Evolutionary conservation across 2,797 vertebrate species (phyloP), one percentile per base, ranked within the genome.

Genomic region (Holocentrus rufus): DNA sequence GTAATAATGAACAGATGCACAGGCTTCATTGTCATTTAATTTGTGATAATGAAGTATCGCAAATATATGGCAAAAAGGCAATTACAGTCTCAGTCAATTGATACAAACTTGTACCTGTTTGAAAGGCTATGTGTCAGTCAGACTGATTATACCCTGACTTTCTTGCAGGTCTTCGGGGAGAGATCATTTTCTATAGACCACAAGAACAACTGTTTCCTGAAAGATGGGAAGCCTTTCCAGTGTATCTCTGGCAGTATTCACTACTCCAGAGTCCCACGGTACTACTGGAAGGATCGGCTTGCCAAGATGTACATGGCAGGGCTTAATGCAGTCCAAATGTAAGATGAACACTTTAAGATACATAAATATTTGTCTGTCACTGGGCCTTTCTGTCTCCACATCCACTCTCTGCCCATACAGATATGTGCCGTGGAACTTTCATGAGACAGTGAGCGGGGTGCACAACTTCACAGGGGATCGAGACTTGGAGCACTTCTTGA

Each of bases 371-470:
- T 3, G 0, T 34, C 10, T 31, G 10, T 57, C 2, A 7, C 10
- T 4, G 30, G 4, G 13, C 10, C 34, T 23, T 20, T 27, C 17
- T 9, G 65, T 6, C n/a, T 18, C 18, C 20, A 11, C 7, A 2
- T 49, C 36, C 2, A 6, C 64, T 56, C 20, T 69, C 11, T 44
- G 0, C 59, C 1, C 14, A n/a, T 68, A 65, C 87, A 99, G 97
- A 60, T 99, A 99, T 0, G 72, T 99, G 25, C 97, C 98, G 31
- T 99, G 97, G 97, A 99, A 99, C 87, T 99, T 95, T 88, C 97
- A 99, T 0, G 97, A 99, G 87, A 63, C 84, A 0, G 75, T 91
- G n/a, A 95, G 95, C 0, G 96, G 96, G 0, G 72, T 95, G 68
- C 94, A 95, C 63, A 93, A 93, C 86, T 99, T 99, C 86, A 74